phyloP scores from a whole-genome alignment of 2,888 invertebrate species.

The Bombyx huttoni region DNA sequence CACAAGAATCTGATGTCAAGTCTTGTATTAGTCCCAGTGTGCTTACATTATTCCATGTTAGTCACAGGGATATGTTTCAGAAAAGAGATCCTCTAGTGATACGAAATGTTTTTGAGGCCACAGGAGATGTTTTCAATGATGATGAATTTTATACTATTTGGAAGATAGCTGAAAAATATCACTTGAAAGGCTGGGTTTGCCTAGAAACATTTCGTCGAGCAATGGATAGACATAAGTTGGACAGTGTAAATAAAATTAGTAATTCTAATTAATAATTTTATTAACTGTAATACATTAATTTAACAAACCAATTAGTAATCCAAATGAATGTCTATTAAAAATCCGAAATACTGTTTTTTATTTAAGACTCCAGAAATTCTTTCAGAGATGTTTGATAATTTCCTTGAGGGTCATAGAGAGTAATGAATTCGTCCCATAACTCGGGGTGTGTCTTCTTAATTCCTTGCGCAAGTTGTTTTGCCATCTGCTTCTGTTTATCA shows the following conservation, averaged over 20 bases:
- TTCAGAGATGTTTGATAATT: constrained; percentile 58
- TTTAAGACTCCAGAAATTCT: constrained; percentile 26
- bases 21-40: constrained; percentile 21
- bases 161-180: constrained; percentile 41
- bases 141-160: constrained; percentile 47
- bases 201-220: constrained; percentile 48
- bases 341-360: too few relatives aligned
- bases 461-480: constrained; percentile 73
- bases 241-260: neutral
- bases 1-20: constrained; percentile 26
- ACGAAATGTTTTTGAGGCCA: constrained; percentile 42
- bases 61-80: constrained; percentile 28
- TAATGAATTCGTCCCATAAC: constrained; percentile 66
- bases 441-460: constrained; percentile 68
- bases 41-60: constrained; percentile 18
- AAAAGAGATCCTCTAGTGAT: constrained; percentile 20
- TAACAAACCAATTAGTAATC: neutral
- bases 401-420: constrained; percentile 74
- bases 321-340: too few relatives aligned
- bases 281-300: neutral
- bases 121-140: constrained; percentile 43
- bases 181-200: constrained; percentile 49
- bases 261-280: neutral
- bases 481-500: constrained; percentile 75
- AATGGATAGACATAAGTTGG: constrained; percentile 7